Evolutionary conservation across 2,797 vertebrate genomes (phyloP), one percentile per base, ranked within the genome.

Genomic region (Cichlasoma orientale): DNA sequence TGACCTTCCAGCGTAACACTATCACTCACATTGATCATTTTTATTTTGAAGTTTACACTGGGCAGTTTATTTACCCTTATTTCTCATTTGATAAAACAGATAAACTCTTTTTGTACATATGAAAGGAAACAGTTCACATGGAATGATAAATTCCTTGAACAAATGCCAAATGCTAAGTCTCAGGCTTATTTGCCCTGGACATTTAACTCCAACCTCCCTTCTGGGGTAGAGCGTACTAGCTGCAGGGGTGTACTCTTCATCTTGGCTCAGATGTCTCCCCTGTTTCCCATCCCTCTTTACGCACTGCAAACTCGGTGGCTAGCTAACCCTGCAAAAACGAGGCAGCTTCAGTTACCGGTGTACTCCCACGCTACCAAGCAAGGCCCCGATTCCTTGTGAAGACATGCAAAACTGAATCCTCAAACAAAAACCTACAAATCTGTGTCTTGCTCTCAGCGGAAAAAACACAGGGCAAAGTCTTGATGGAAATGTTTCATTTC

Each of bases 401-500:
- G 84, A 86, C 59, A 85, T 79, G 73, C 61, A 79, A 84, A 90
- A 73, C 78, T 8, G 4, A 92, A 70, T 82, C 74, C 81, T 87
- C 73, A 85, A 86, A 92, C 88, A 86, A 87, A 93, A 86, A 85
- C 79, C 84, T 79, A 92, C 87, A 88, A 91, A 90, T 83, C 77
- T 89, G 71, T 36, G 70, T 79, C 69, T 75, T 1, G 10, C 78
- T 87, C 91, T 90, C 90, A 23, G 83, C 7, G 74, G 88, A 87
- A 85, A 75, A 90, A 87, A 78, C 72, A 58, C 36, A 2, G 74
- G 68, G 85, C 73, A 72, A 88, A 88, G 85, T 82, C 84, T 89
- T 93, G 91, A 94, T 91, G 92, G 92, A 93, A 93, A 92, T 89
- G 90, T 92, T 93, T 93, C 83, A 92, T 93, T 92, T 92, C 88